Evolutionary conservation across 2,113 vertebrate species (phyloP).

Genomic region (Cardinalis cardinalis): DNA sequence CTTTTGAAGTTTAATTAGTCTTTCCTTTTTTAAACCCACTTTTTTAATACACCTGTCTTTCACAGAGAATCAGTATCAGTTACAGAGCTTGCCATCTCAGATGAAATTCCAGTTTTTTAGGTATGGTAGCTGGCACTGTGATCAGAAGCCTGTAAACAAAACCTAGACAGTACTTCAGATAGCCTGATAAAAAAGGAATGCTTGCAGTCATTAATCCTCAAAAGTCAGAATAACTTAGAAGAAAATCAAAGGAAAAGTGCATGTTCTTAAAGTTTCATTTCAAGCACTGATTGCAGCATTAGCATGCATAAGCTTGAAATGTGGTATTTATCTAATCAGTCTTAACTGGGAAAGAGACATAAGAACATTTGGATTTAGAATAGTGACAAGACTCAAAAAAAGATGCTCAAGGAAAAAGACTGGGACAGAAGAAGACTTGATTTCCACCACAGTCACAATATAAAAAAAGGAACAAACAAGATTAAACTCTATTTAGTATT

Average conservation of each 20-base stretch:
- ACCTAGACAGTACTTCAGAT: neutral
- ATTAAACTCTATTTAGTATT: neutral
- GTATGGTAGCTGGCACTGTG: neutral
- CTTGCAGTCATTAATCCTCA: neutral
- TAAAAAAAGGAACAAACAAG: neutral
- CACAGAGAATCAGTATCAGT: neutral
- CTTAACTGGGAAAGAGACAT: neutral
- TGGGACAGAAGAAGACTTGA: neutral
- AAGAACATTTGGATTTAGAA: neutral
- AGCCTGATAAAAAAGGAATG: neutral
- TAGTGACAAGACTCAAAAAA: neutral
- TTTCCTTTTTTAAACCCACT: neutral
- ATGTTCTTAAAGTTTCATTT: neutral
- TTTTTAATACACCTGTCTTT: neutral
- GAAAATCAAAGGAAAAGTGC: neutral
- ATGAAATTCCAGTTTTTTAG: neutral
- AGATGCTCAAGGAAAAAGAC: neutral
- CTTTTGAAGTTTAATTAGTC: neutral
- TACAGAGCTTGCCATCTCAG: neutral
- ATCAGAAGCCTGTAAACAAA: neutral
- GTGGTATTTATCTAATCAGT: neutral
- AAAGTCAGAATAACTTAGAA: neutral
- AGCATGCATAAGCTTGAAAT: neutral
- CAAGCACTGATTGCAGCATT: neutral
- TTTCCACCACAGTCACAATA: neutral